Evolutionary conservation across 2,888 invertebrate genomes (phyloP).

Genomic region (Xestobium rufovillosum): DNA sequence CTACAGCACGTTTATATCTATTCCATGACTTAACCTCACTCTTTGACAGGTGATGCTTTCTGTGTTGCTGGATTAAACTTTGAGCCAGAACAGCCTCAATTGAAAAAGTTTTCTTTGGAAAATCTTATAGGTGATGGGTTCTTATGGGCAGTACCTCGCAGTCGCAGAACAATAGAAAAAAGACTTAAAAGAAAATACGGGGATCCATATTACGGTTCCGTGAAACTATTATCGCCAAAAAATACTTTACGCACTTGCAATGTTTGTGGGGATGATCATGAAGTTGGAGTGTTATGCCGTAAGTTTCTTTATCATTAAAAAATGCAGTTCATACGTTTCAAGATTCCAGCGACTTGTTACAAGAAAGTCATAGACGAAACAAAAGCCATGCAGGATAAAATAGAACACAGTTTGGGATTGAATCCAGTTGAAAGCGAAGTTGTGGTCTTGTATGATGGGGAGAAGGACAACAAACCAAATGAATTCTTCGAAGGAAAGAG

Average conservation of each 20-base stretch:
- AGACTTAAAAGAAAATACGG: constrained; percentile 69
- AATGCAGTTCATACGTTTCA: constrained; percentile 4
- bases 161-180: constrained; percentile 68
- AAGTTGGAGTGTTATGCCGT: constrained; percentile 76
- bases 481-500: constrained; percentile 64
- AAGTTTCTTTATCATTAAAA: constrained; percentile 36
- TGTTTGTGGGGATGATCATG: constrained; percentile 78
- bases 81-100: constrained; percentile 15
- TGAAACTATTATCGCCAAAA: constrained; percentile 66
- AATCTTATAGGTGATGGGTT: constrained; percentile 66
- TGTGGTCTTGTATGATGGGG: constrained; percentile 77
- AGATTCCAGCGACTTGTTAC: constrained; percentile 72
- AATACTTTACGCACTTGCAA: constrained; percentile 67
- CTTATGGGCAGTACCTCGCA: constrained; percentile 75
- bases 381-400: constrained; percentile 65
- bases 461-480: constrained; percentile 56
- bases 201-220: constrained; percentile 53
- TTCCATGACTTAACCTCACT: constrained; percentile 27
- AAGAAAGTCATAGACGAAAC: constrained; percentile 76
- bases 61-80: constrained; percentile 30
- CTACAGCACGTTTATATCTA: constrained; percentile 9
- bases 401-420: constrained; percentile 60
- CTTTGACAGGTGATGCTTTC: constrained; percentile 32
- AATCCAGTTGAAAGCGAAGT: constrained; percentile 78
- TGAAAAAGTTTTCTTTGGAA: constrained; percentile 48